Evolutionary conservation across 23 tunicate genomes (phyloP).

Genomic region (Halocynthia aurantium): DNA sequence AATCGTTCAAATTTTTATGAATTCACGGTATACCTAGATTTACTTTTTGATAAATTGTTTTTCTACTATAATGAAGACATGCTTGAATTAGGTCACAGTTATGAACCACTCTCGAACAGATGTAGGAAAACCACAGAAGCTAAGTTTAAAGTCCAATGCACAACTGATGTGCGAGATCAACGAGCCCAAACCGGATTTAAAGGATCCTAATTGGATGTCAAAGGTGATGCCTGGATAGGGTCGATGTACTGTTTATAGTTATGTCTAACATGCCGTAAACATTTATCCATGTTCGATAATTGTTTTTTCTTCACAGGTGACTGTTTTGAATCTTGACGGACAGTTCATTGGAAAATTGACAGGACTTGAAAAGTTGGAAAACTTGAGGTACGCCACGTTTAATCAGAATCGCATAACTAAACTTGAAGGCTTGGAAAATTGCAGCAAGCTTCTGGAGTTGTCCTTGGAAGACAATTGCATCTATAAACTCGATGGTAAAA

Average conservation of each 20-base stretch:
- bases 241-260: neutral
- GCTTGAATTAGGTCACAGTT: neutral
- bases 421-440: slow-evolving; percentile 64
- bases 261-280: neutral
- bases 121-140: slow-evolving; percentile 40
- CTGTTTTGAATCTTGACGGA: slow-evolving; percentile 72
- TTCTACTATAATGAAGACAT: neutral
- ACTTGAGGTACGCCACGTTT: slow-evolving; percentile 62
- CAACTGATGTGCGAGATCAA: slow-evolving; percentile 31
- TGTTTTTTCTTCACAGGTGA: slow-evolving; percentile 39
- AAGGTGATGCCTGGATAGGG: slow-evolving; percentile 36
- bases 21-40: too few species aligned
- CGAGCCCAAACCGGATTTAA: slow-evolving; percentile 60
- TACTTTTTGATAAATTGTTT: too few species aligned
- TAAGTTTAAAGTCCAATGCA: slow-evolving; percentile 41
- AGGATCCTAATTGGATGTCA: slow-evolving; percentile 69
- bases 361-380: slow-evolving; percentile 62
- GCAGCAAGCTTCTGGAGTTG: slow-evolving; percentile 65
- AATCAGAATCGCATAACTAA: slow-evolving; percentile 76
- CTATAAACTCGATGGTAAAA: slow-evolving; percentile 81
- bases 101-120: slow-evolving; percentile 46
- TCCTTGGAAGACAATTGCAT: slow-evolving; percentile 75
- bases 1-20: too few species aligned
- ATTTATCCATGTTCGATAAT: neutral
- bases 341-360: slow-evolving; percentile 68